Conservation (phyloP, 2,113 vertebrate genomes). For the Brachyhypopomus occidentalis region DNA sequence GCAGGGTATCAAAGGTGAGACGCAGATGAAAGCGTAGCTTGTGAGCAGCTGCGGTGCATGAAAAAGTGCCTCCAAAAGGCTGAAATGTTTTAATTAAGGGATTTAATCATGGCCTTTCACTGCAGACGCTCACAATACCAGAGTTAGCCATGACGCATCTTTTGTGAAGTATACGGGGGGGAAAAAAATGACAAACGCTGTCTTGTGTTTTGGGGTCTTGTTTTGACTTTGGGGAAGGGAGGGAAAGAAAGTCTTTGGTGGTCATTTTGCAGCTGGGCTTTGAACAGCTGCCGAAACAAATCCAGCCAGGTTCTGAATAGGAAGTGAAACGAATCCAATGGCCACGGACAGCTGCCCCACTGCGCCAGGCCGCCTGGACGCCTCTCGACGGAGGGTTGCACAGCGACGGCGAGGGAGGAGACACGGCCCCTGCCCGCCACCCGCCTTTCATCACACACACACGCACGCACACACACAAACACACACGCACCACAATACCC, state of each 20-base stretch:
- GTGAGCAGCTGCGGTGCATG: not conserved
- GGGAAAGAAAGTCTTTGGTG: not conserved
- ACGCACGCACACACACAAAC: not conserved
- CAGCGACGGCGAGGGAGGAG: slow-evolving; percentile 44
- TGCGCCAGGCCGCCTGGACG: slow-evolving; percentile 58
- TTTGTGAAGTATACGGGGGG: not conserved
- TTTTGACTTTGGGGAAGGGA: not conserved
- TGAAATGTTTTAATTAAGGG: slow-evolving; percentile 31
- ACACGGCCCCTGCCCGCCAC: slow-evolving; percentile 63
- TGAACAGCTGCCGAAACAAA: slow-evolving; percentile 37
- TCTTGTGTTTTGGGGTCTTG: not conserved
- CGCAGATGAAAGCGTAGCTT: slow-evolving; percentile 36
- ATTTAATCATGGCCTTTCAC: not conserved
- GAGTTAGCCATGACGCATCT: not conserved
- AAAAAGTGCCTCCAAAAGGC: slow-evolving; percentile 2
- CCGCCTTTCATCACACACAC: slow-evolving; percentile 53
- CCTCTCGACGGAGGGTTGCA: slow-evolving; percentile 46
- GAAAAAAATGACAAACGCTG: not conserved
- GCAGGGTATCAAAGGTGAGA: slow-evolving; percentile 61
- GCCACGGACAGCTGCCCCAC: slow-evolving; percentile 56
- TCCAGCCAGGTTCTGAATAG: slow-evolving; percentile 43
- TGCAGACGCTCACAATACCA: not conserved
- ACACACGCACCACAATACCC: slow-evolving; percentile 38
- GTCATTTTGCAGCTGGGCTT: slow-evolving; percentile 43
- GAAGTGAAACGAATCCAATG: slow-evolving; percentile 35